Percentiles rank a stretch among this genome's conserved stretches.
phyloP scores from a whole-genome alignment of 1,140 invertebrate genomes.

The Zaprionus africanus region DNA sequence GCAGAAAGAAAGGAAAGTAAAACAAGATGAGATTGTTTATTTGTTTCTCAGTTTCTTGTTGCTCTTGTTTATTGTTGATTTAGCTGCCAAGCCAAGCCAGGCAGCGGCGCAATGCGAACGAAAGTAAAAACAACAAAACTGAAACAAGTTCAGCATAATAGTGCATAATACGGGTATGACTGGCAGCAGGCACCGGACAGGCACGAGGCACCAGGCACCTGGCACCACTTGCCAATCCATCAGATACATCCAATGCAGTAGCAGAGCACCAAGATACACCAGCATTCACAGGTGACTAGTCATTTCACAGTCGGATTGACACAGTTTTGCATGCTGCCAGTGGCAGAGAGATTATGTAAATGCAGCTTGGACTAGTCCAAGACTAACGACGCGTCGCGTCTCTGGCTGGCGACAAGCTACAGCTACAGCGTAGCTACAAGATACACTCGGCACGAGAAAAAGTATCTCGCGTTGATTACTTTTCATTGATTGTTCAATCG shows the following conservation, averaged over 20 bases:
- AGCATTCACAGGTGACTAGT: constrained; percentile 20
- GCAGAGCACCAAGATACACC: constrained; percentile 1
- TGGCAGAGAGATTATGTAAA: constrained; percentile 50
- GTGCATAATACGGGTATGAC: constrained; percentile 54
- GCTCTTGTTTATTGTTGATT: constrained; percentile 6
- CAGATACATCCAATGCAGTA: constrained; percentile 29
- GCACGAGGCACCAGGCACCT: constrained; percentile 1
- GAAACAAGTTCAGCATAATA: constrained; percentile 60
- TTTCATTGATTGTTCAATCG: constrained; percentile 80
- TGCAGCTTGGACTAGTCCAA: constrained; percentile 25
- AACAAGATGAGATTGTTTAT: constrained; percentile 60
- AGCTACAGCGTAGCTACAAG: constrained; percentile 11
- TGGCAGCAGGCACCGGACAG: constrained; percentile 21
- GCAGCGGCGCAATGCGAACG: constrained; percentile 49
- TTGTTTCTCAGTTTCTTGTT: constrained; percentile 42
- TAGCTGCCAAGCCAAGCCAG: background rate
- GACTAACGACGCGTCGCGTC: constrained; percentile 33
- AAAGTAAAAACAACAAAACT: constrained; percentile 76
- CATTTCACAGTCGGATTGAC: constrained; percentile 52
- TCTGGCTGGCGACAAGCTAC: constrained; percentile 20
- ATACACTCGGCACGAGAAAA: constrained; percentile 50
- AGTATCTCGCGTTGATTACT: constrained; percentile 68
- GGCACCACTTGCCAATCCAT: constrained; percentile 32
- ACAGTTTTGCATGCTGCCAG: constrained; percentile 43
- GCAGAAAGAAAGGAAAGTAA: constrained; percentile 72